Base-by-base conservation (phyloP, 1,140 invertebrate species). In the Brachionus angularis region DNA sequence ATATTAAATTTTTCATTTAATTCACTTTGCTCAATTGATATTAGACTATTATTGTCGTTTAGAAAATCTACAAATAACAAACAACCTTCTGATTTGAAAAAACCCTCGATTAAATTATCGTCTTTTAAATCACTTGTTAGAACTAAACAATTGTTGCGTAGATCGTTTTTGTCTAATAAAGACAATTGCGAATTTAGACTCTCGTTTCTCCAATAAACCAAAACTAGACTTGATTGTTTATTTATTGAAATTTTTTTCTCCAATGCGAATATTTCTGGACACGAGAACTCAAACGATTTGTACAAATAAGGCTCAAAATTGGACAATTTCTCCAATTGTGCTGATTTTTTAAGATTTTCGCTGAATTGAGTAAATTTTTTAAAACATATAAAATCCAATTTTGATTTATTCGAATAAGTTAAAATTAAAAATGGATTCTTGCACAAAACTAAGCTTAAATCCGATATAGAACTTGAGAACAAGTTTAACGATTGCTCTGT, bases 21-120 rank as follows among this genome's bases (percentile, higher is more conserved):
- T 34, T 58, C 53, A 58, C 36, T 39, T 39, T 58, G 53, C 27
- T 58, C 53, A 39, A 58, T 39, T 14, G 53, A 58, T 23, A 58
- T 39, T 23, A 58, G 27, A 42, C n/a, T n/a, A n/a, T n/a, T n/a
- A n/a, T 39, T 39, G 1, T 58, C 34, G 14, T 39, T 34, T 0
- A 58, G 36, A 12, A 39, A 36, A 23, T 36, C 53, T 23, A 58
- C 23, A 39, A 23, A 14, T 12, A 58, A 14, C 7, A 58, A 58
- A 23, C 36, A 39, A 4, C 53, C 53, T 29, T 58, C 53, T 8
- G 53, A 58, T 58, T 58, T 58, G 53, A 23, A 58, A 31, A 58
- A 21, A n/a, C 39, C 36, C 25, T 58, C 53, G 2, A 58, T 18
- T 23, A 58, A 21, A 23, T 58, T 58, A 1, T 31, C 14, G 16